Evolutionary conservation across 1,140 invertebrate genomes (phyloP).

Genomic region (Cyclargus thomasi): DNA sequence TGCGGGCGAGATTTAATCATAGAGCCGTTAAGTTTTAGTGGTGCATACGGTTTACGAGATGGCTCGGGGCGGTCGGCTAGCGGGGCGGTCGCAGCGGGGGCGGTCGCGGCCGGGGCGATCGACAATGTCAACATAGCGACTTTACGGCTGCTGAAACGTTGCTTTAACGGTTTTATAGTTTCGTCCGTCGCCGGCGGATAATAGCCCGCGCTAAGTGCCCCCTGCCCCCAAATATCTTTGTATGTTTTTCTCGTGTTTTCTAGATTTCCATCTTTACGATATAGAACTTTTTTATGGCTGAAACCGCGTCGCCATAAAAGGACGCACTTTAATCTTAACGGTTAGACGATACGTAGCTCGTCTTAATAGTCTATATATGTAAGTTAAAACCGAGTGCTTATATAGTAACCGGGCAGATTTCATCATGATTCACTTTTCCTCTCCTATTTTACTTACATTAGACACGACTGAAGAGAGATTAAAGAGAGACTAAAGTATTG

Average conservation of each 20-base stretch:
- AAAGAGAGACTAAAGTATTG: too few relatives aligned
- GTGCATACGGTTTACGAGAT: slow-evolving; percentile 70
- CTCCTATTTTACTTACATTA: too few relatives aligned
- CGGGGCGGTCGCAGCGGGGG: not conserved
- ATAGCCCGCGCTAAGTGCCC: slow-evolving; percentile 70
- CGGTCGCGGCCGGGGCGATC: not conserved
- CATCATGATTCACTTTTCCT: too few relatives aligned
- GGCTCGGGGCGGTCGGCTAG: slow-evolving; percentile 36
- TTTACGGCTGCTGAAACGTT: slow-evolving; percentile 73
- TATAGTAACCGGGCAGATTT: not conserved
- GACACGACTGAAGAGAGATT: too few relatives aligned
- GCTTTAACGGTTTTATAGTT: slow-evolving; percentile 75
- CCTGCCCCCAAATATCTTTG: slow-evolving; percentile 56
- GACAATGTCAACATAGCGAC: slow-evolving; percentile 73
- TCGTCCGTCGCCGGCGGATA: slow-evolving; percentile 67
- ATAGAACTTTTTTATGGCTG: slow-evolving; percentile 45
- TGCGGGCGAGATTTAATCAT: slow-evolving; percentile 66
- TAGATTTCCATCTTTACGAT: slow-evolving; percentile 70
- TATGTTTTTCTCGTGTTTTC: slow-evolving; percentile 57
- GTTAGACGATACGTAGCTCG: slow-evolving; percentile 9
- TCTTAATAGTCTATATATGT: slow-evolving; percentile 4
- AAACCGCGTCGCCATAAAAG: slow-evolving; percentile 24
- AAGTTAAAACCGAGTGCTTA: not conserved
- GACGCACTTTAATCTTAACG: slow-evolving; percentile 20
- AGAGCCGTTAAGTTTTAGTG: slow-evolving; percentile 72